Base-by-base conservation (phyloP, 2,888 invertebrate genomes). In the Drosophila limbata region DNA sequence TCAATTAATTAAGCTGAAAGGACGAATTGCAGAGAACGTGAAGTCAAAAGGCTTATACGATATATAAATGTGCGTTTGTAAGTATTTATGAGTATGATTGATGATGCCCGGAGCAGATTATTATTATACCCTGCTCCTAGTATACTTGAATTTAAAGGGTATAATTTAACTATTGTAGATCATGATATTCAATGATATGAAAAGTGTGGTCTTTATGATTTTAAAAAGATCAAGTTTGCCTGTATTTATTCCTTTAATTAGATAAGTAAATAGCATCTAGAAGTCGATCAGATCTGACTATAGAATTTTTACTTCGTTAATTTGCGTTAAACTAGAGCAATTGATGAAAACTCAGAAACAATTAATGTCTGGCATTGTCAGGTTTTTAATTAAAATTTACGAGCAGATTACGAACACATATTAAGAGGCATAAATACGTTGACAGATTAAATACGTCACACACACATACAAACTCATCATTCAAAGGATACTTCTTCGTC, bases 321-420 rank as follows among this genome's bases (percentile, higher is more conserved):
- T 6, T 39, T 28, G 8, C 11, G n/a, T 35, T 33, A 11, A 35
- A 45, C 19, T 45, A 15, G 6, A 35, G 44, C 33, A 15, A 17
- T 17, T 57, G 17, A 45, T 57, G 35, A 25, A 35, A 55, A 21
- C n/a, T 55, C 9, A 2, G 13, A 48, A 39, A 35, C 42, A 52
- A 48, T 51, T 31, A 60, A 19, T 51, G 33, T 15, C 60, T 60
- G 60, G 35, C 19, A 42, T 42, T 44, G 61, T 52, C 61, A 61
- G 33, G 13, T 61, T 61, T 42, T 52, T 52, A 61, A 61, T 61
- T 61, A 61, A 52, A 35, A 61, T 61, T 42, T 25, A 44, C 52
- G 33, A 6, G n/a, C 11, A 40, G 21, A 44, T 35, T 44, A 15
- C 33, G 21, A n/a, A 21, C 21, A 15, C 33, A 56, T 44, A 33